A percentile compares a stretch with the other conserved stretches of the same genome.
These are phyloP conservation scores for Microchrysa polita DNA, from an alignment of 2,888 invertebrate species.

Conservation along the genomic window DNA sequence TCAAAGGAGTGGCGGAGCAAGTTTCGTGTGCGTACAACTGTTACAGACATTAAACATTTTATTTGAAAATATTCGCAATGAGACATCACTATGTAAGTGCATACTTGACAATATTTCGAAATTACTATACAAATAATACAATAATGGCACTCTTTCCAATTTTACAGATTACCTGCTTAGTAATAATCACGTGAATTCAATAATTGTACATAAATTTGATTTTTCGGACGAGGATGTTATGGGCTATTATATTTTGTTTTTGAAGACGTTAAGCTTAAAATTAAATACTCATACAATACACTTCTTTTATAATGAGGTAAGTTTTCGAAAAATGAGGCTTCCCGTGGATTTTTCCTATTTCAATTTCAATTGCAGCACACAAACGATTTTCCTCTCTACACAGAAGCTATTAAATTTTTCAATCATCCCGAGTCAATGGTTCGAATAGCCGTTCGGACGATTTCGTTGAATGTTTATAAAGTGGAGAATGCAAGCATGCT, in stretches of 20 bases:
- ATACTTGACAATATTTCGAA: neutral
- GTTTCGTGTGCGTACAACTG: conserved; percentile 97
- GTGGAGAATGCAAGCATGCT: conserved; percentile 96
- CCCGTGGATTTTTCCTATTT: neutral
- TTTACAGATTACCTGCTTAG: conserved; percentile 96
- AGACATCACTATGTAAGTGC: conserved; percentile 96
- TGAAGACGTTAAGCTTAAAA: conserved; percentile 97
- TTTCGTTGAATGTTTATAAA: conserved; percentile 95
- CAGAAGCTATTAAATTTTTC: conserved; percentile 99
- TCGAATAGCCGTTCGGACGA: conserved; percentile 95
- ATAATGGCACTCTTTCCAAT: neutral
- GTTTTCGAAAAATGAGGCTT: conserved; percentile 65
- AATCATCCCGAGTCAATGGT: conserved; percentile 99
- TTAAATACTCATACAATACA: conserved; percentile 98
- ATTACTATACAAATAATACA: conserved; percentile 37
- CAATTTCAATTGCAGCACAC: conserved; percentile 74
- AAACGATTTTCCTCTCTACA: conserved; percentile 98
- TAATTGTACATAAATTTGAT: conserved; percentile 99
- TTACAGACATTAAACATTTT: conserved; percentile 98
- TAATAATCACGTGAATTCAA: conserved; percentile 99
- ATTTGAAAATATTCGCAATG: conserved; percentile 99
- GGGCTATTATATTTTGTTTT: conserved; percentile 99
- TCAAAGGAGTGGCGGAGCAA: conserved; percentile 92
- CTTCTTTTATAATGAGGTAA: conserved; percentile 96
- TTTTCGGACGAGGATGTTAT: conserved; percentile 99